Conservation (phyloP, 2,113 vertebrate species). For the Peromyscus leucopus region DNA sequence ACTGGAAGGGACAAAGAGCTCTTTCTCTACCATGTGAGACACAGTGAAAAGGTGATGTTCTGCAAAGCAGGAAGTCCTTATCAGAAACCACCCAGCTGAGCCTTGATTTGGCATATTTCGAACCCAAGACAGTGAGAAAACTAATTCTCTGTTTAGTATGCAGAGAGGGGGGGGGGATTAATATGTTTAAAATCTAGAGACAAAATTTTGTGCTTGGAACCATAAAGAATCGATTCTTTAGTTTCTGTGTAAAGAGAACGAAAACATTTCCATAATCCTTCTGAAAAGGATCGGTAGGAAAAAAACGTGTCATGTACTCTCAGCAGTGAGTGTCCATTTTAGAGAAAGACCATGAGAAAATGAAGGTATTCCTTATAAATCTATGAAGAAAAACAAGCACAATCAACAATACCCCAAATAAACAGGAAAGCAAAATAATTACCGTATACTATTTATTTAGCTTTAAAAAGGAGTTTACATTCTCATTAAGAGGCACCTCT, state of each 20-base stretch:
- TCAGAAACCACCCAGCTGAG: not conserved
- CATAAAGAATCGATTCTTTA: slow-evolving; percentile 16
- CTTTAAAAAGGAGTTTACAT: not conserved
- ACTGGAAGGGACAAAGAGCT: not conserved
- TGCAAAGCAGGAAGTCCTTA: not conserved
- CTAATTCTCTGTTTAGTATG: not conserved
- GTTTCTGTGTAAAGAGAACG: not conserved
- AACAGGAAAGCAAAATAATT: not conserved
- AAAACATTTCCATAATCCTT: slow-evolving; percentile 11
- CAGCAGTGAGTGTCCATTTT: not conserved
- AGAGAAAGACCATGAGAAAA: slow-evolving; percentile 5
- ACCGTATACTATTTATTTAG: not conserved
- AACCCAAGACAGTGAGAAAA: not conserved
- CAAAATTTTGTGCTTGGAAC: not conserved
- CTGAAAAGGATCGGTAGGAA: not conserved
- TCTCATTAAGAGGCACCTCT: not conserved
- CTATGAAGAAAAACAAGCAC: not conserved
- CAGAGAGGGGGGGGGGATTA: no score
- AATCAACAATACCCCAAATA: slow-evolving; percentile 16
- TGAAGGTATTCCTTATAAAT: slow-evolving; percentile 1
- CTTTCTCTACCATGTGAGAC: not conserved
- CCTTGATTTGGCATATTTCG: not conserved
- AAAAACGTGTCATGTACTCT: not conserved
- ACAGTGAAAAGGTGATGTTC: not conserved
- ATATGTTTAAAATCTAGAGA: slow-evolving; percentile 40